Percentiles rank a stretch among this genome's conserved stretches.
phyloP scores from a whole-genome alignment of 2,888 invertebrate genomes.

The Automeris io region DNA sequence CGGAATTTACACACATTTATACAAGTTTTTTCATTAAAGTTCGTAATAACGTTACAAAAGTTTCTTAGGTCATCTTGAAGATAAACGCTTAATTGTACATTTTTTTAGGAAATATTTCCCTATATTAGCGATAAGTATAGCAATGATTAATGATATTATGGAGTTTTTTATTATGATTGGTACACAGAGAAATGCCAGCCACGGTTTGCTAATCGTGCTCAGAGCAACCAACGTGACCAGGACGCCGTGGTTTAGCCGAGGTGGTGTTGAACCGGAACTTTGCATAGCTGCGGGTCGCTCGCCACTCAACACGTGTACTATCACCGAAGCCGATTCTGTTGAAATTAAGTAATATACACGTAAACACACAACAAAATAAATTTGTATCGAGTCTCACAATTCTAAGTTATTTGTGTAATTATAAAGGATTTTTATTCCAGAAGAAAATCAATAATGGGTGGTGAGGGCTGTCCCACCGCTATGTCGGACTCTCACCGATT shows the following conservation, averaged over 20 bases:
- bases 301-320: constrained; percentile 90
- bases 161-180: constrained; percentile 30
- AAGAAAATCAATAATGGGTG: no score
- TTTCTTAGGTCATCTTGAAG: constrained; percentile 56
- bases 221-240: constrained; percentile 42
- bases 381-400: no score
- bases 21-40: neutral
- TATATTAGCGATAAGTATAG: constrained; percentile 19
- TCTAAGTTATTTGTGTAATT: no score
- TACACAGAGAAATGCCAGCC: constrained; percentile 27
- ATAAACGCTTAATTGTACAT: constrained; percentile 3
- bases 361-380: no score
- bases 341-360: no score
- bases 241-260: constrained; percentile 46
- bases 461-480: no score
- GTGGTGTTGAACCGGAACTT: constrained; percentile 60
- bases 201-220: constrained; percentile 37
- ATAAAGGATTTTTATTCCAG: no score
- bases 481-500: no score
- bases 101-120: constrained; percentile 1
- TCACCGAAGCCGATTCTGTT: constrained; percentile 86
- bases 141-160: constrained; percentile 27
- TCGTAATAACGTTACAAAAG: constrained; percentile 11
- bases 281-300: constrained; percentile 82
- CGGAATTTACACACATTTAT: neutral